These are phyloP conservation scores for Umimayanthus chanpuru DNA, from an alignment of 92 coral and sea anemone genomes.

Conservation along the genomic window DNA sequence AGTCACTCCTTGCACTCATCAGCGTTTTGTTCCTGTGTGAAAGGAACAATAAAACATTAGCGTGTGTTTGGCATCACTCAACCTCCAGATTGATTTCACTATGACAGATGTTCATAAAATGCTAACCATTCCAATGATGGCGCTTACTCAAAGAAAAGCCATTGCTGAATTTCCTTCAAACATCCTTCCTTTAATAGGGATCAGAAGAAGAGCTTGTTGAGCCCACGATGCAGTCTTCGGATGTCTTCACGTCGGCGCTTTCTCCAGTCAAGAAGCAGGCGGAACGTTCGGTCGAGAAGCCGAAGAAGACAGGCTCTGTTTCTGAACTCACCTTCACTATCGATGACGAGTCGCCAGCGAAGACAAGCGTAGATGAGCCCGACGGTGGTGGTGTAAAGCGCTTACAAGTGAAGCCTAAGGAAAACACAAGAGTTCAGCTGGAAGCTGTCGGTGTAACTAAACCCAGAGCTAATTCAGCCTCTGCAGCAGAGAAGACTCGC, in stretches of 20 bases:
- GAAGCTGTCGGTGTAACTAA: not conserved
- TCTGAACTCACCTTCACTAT: constrained; percentile 39
- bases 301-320: constrained; percentile 20
- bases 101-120: constrained; percentile 32
- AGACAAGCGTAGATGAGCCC: not conserved
- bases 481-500: constrained; percentile 28
- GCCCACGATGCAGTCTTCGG: constrained; percentile 37
- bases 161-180: constrained; percentile 2
- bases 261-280: constrained; percentile 28
- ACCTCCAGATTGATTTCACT: constrained; percentile 9
- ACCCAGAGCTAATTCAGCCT: constrained; percentile 22
- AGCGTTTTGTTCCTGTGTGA: not conserved
- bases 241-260: constrained; percentile 18
- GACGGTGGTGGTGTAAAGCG: not conserved
- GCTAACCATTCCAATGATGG: constrained; percentile 17
- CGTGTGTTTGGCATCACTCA: constrained; percentile 8
- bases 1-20: not conserved
- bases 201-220: constrained; percentile 19
- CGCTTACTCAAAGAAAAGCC: constrained; percentile 1
- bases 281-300: not conserved
- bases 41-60: constrained; percentile 3
- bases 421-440: not conserved
- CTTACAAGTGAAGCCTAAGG: not conserved
- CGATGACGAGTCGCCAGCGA: constrained; percentile 29
- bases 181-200: constrained; percentile 11